Evolutionary conservation across 2,888 invertebrate genomes (phyloP).

Genomic region (Diabrotica balteata): DNA sequence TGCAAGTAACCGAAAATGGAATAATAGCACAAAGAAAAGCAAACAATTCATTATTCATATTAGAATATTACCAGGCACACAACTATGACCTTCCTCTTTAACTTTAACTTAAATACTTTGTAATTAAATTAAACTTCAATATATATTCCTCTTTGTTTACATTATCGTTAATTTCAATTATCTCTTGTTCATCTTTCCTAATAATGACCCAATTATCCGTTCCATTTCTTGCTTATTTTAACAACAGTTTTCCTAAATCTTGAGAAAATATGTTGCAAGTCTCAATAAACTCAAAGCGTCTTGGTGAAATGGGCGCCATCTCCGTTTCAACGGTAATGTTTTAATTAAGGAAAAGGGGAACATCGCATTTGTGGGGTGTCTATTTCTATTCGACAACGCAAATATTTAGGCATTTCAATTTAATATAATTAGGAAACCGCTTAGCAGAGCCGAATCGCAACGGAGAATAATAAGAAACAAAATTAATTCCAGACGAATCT

Average conservation of each 20-base stretch:
- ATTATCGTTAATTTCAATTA: not conserved
- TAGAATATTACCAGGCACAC: too few species aligned
- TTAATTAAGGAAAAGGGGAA: conserved; percentile 13
- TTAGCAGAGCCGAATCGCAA: not conserved
- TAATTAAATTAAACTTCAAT: too few species aligned
- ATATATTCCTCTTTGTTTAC: too few species aligned
- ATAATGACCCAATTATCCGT: not conserved
- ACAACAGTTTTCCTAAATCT: conserved; percentile 1
- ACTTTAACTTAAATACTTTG: too few species aligned
- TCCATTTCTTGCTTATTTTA: not conserved
- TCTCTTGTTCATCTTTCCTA: not conserved
- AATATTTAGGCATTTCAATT: conserved; percentile 15
- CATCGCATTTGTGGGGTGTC: conserved; percentile 15
- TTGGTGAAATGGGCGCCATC: conserved; percentile 5
- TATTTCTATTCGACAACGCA: conserved; percentile 15
- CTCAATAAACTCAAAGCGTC: conserved; percentile 10
- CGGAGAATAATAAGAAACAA: too few species aligned
- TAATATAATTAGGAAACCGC: conserved; percentile 13
- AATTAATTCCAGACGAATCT: too few species aligned
- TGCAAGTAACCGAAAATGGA: too few species aligned
- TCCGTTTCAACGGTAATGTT: conserved; percentile 3
- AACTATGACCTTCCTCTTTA: too few species aligned
- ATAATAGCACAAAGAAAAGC: too few species aligned
- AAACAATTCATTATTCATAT: too few species aligned
- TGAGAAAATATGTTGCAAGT: not conserved